phyloP scores from a whole-genome alignment of 2,113 vertebrate species.

The Ancistrus triradiatus region DNA sequence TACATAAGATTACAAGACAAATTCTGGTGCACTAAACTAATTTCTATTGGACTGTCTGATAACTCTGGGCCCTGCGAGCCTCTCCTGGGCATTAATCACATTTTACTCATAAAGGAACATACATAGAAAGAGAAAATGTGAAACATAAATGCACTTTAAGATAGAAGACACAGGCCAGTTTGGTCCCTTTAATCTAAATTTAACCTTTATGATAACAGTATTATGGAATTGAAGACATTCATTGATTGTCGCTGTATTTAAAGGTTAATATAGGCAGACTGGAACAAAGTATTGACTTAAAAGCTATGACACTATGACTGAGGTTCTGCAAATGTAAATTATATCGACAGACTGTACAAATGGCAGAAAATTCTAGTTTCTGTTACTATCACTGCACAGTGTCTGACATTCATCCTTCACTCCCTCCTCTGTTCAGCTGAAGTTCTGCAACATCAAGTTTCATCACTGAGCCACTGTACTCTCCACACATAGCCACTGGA shows the following conservation, averaged over 20 bases:
- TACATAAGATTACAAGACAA: neutral
- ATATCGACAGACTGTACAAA: too few relatives aligned
- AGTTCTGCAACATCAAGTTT: constrained; percentile 35
- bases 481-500: constrained; percentile 1
- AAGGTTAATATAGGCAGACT: too few relatives aligned
- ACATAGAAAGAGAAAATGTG: constrained; percentile 6
- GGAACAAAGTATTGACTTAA: too few relatives aligned
- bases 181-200: neutral
- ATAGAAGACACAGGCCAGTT: too few relatives aligned
- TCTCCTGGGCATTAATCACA: constrained; percentile 25
- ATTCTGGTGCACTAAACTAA: constrained; percentile 18
- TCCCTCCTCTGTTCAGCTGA: constrained; percentile 53
- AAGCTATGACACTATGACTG: neutral
- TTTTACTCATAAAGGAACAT: constrained; percentile 7
- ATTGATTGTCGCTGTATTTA: too few relatives aligned
- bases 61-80: constrained; percentile 10
- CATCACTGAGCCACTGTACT: neutral
- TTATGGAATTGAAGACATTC: neutral
- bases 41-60: constrained; percentile 30
- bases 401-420: constrained; percentile 40
- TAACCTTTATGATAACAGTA: neutral
- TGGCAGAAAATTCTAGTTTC: too few relatives aligned
- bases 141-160: too few relatives aligned
- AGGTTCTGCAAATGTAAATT: too few relatives aligned
- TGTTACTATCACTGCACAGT: too few relatives aligned